phyloP scores from a whole-genome alignment of 2,888 invertebrate species.

The Noctua janthina region DNA sequence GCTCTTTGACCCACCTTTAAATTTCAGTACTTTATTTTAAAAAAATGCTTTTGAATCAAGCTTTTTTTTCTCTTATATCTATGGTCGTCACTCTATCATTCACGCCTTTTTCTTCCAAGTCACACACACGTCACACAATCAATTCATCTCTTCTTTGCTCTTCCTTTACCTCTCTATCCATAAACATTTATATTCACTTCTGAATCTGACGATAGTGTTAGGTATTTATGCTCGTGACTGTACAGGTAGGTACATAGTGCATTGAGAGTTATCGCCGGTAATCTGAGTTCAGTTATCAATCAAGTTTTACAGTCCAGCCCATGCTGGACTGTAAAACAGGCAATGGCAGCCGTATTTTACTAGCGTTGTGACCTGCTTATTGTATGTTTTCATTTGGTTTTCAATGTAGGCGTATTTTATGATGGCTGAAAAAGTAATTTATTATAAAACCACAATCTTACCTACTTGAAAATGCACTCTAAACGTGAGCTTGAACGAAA shows the following conservation, averaged over 20 bases:
- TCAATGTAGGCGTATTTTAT: constrained; percentile 11
- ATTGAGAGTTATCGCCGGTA: constrained; percentile 46
- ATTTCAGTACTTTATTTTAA: not conserved
- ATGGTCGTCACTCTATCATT: not conserved
- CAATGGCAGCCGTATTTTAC: constrained; percentile 1
- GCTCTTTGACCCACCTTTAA: not conserved
- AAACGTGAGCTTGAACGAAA: not conserved
- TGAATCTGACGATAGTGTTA: not conserved
- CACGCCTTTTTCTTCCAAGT: not conserved
- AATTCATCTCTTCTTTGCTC: not conserved
- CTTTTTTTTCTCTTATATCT: not conserved
- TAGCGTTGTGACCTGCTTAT: constrained; percentile 23
- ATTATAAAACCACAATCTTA: constrained; percentile 6
- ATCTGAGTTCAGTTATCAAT: constrained; percentile 54
- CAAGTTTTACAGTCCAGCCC: not conserved
- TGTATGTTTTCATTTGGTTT: constrained; percentile 1
- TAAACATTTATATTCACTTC: not conserved
- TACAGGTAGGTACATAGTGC: not conserved
- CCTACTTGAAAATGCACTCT: constrained; percentile 27
- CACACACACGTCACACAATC: not conserved
- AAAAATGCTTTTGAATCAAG: not conserved
- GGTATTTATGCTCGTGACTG: not conserved
- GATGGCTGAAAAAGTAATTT: not conserved
- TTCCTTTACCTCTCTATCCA: not conserved
- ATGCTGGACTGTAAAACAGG: constrained; percentile 37